A percentile compares a stretch with the other conserved stretches of the same genome.
phyloP scores from a whole-genome alignment of 2,797 vertebrate genomes.

The Loris lydekkerianus region DNA sequence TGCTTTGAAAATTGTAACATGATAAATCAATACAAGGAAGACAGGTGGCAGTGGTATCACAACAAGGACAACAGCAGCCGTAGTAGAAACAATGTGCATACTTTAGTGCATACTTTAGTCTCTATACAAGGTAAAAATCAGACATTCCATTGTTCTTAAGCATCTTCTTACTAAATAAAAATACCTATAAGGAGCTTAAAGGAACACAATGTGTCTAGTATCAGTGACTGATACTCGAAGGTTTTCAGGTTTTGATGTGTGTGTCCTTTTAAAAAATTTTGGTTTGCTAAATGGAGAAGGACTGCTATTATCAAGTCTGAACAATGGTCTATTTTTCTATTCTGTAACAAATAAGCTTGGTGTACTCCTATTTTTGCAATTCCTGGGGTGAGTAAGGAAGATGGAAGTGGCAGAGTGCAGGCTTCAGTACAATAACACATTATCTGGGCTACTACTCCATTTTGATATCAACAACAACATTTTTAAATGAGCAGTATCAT shows the following conservation, averaged over 20 bases:
- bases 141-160: slow-evolving; percentile 1
- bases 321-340: slow-evolving; percentile 30
- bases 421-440: neutral
- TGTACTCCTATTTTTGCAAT: neutral
- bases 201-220: neutral
- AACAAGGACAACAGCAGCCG: neutral
- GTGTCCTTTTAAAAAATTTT: neutral
- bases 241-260: neutral
- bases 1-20: neutral
- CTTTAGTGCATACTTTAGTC: neutral
- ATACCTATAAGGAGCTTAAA: slow-evolving; percentile 41
- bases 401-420: neutral
- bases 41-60: no score
- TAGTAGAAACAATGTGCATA: neutral
- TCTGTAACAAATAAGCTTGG: slow-evolving; percentile 9
- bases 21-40: neutral
- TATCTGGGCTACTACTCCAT: neutral
- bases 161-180: slow-evolving; percentile 23
- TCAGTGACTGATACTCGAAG: neutral
- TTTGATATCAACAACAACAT: slow-evolving; percentile 37
- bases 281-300: slow-evolving; percentile 17
- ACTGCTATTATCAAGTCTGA: slow-evolving; percentile 31
- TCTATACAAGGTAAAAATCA: slow-evolving; percentile 21
- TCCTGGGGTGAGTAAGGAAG: neutral
- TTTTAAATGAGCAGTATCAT: neutral